A percentile compares a stretch with the other conserved stretches of the same genome.
Evolutionary conservation across 2,888 invertebrate genomes (phyloP).

Genomic region (Pharmacophagus antenor): DNA sequence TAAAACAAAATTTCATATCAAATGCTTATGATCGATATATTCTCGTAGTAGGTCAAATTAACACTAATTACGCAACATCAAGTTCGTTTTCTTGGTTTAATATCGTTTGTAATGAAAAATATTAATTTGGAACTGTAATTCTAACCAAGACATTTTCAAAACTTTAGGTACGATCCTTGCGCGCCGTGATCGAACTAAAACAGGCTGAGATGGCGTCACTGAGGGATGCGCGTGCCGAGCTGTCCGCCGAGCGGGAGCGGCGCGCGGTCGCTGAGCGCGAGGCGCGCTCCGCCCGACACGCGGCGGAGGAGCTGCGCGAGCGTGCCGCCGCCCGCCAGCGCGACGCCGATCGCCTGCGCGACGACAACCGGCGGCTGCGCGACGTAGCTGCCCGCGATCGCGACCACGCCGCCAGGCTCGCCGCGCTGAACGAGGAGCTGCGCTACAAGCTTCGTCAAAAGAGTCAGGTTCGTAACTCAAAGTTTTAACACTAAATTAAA

Average conservation of each 20-base stretch:
- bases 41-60: too few species aligned
- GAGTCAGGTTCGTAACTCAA: constrained; percentile 86
- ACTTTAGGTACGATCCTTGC: constrained; percentile 83
- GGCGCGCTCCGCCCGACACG: constrained; percentile 88
- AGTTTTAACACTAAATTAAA: too few species aligned
- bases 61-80: too few species aligned
- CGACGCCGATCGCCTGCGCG: constrained; percentile 82
- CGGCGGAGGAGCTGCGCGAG: constrained; percentile 93
- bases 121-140: too few species aligned
- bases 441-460: constrained; percentile 92
- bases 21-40: too few species aligned
- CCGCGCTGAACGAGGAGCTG: constrained; percentile 93
- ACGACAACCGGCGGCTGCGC: constrained; percentile 85
- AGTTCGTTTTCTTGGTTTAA: too few species aligned
- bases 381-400: constrained; percentile 88
- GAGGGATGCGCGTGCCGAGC: constrained; percentile 85
- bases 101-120: too few species aligned
- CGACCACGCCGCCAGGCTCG: constrained; percentile 88
- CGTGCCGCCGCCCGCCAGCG: constrained; percentile 85
- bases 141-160: too few species aligned
- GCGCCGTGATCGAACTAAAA: constrained; percentile 93
- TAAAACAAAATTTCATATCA: too few species aligned
- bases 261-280: constrained; percentile 86
- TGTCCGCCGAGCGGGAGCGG: constrained; percentile 87
- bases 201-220: constrained; percentile 91